These are phyloP conservation scores for Irena cyanogastra DNA, from an alignment of 2,113 vertebrate genomes.

Conservation along the genomic window DNA sequence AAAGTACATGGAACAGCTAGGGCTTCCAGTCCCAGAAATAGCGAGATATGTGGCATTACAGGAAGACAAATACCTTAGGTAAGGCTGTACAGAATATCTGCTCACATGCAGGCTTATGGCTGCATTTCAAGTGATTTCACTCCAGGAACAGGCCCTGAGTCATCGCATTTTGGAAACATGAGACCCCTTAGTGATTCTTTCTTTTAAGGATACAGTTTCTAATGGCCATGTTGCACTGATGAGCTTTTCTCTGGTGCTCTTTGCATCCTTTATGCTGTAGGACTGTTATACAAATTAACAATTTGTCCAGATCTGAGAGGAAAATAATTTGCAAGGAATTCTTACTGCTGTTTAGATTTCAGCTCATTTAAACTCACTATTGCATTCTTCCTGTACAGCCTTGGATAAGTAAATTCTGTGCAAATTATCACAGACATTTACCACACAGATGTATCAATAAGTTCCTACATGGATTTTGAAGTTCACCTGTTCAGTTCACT, in stretches of 20 bases:
- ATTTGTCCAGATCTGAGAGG: background rate
- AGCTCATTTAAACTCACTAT: background rate
- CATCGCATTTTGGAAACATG: background rate
- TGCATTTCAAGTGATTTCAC: background rate
- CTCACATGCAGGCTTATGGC: background rate
- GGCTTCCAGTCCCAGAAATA: slow-evolving; percentile 74
- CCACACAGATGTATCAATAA: background rate
- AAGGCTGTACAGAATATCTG: background rate
- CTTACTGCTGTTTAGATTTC: background rate
- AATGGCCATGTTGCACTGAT: background rate
- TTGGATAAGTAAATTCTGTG: background rate
- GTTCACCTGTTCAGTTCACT: background rate
- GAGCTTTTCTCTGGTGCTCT: background rate
- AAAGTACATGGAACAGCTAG: slow-evolving; percentile 81
- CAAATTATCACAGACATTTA: background rate
- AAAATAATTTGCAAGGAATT: background rate
- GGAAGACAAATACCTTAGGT: slow-evolving; percentile 82
- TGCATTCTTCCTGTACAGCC: background rate
- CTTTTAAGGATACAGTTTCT: background rate
- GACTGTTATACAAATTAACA: background rate
- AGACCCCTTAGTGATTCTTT: background rate
- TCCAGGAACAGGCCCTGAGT: background rate
- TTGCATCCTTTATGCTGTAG: background rate
- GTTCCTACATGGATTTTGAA: background rate
- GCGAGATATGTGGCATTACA: slow-evolving; percentile 80